Conservation (phyloP, 2,888 invertebrate species). For the Stenodera caucasica region DNA sequence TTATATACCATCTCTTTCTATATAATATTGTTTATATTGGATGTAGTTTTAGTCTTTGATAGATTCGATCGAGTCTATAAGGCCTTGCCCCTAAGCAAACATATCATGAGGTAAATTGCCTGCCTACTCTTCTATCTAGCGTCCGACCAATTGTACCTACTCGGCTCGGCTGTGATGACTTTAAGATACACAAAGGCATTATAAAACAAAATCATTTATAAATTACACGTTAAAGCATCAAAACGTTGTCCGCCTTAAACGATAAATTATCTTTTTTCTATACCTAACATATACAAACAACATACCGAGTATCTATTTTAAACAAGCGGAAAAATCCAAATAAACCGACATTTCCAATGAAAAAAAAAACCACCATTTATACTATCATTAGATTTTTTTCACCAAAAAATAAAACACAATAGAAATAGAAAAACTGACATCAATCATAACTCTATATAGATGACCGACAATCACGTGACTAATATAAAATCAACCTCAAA, state of each 20-base stretch:
- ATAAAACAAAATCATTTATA: conserved; percentile 57
- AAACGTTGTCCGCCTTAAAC: conserved; percentile 56
- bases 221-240: conserved; percentile 57
- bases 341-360: not conserved
- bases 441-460: no score
- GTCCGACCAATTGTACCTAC: conserved; percentile 46
- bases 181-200: conserved; percentile 55
- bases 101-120: conserved; percentile 58
- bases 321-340: conserved; percentile 5
- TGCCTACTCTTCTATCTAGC: conserved; percentile 52
- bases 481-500: no score
- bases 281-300: conserved; percentile 10
- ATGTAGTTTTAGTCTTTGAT: conserved; percentile 17
- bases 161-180: conserved; percentile 51
- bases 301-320: not conserved
- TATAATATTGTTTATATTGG: conserved; percentile 15
- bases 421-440: no score
- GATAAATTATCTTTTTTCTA: conserved; percentile 54
- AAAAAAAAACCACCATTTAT: not conserved
- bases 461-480: no score
- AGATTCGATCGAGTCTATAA: conserved; percentile 41
- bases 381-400: no score
- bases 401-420: no score
- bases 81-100: conserved; percentile 57
- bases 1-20: conserved; percentile 16